Base-by-base conservation (phyloP, 1,140 invertebrate species). In the Gryllus bimaculatus region DNA sequence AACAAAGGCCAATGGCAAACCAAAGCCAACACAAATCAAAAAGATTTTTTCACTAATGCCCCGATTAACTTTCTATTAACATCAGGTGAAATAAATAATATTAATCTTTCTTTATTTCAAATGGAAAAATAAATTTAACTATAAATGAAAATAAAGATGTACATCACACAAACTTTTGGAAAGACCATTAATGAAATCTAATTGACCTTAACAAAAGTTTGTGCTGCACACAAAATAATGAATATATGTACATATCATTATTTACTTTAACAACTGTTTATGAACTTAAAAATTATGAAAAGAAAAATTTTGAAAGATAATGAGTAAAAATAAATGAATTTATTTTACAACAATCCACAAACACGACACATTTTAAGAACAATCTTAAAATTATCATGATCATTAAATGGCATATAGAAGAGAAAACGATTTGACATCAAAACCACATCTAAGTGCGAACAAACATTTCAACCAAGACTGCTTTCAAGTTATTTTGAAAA, bases 401-500 rank as follows among this genome's bases (percentile, higher is more conserved):
- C 54, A 66, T 66, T 66, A 66, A 66, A 66, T 66, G 54, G 54
- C 54, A 66, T 66, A 66, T 66, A 66, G 54, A 66, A 66, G 54
- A 66, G 54, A 66, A 66, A 66, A 66, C 54, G 54, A 66, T 66
- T 77, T 77, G 76, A 77, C 76, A 77, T 48, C 76, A 77, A 76
- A 75, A 77, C 47, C 76, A 77, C 76, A 77, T 77, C 76, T 77
- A 77, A 48, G 76, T 77, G 76, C 76, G 76, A 77, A 66, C 54
- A 66, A 66, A 66, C 54, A 66, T 66, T 66, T 66, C 54, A 66
- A 66, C 54, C 54, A 66, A 66, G 54, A 66, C 54, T 66, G 54
- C 54, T 66, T 66, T 66, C 54, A 66, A 66, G 54, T 66, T 66
- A 66, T 66, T 66, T 66, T 66, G 54, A 66, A 77, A 77, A 77